A percentile compares a stretch with the other conserved stretches of the same genome.
Evolutionary conservation across 2,797 vertebrate species (phyloP).

Genomic region (Natrix natrix): DNA sequence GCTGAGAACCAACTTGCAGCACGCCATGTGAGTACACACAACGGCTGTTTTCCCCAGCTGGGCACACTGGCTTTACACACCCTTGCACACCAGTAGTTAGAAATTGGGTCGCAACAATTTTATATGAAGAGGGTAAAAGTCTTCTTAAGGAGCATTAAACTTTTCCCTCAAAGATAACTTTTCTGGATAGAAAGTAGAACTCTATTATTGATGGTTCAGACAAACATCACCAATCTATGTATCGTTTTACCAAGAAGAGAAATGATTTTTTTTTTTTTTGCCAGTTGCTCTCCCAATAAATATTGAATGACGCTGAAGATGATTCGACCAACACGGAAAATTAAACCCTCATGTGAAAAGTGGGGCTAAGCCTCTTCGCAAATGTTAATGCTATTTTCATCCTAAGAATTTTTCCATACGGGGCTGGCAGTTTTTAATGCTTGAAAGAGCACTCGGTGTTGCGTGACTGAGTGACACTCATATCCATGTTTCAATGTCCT

Average conservation of each 20-base stretch:
- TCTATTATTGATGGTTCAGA: background rate
- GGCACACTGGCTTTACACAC: too few species aligned
- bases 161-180: background rate
- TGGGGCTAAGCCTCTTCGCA: background rate
- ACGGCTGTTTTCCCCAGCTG: background rate
- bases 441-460: background rate
- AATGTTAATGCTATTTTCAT: background rate
- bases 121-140: background rate
- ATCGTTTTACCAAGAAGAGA: background rate
- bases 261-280: background rate
- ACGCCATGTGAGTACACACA: constrained; percentile 88
- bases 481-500: constrained; percentile 42
- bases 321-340: background rate
- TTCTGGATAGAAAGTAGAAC: background rate
- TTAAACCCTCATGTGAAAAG: background rate
- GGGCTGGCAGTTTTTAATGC: background rate
- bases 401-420: background rate
- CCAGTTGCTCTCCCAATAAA: background rate
- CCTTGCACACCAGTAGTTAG: background rate
- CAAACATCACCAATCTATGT: background rate
- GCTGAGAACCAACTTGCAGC: constrained; percentile 98
- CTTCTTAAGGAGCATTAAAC: background rate
- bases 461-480: background rate
- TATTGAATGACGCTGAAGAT: background rate
- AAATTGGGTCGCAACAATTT: background rate